These are phyloP conservation scores for Notodonta dromedarius DNA, from an alignment of 2,888 invertebrate species.

Conservation along the genomic window DNA sequence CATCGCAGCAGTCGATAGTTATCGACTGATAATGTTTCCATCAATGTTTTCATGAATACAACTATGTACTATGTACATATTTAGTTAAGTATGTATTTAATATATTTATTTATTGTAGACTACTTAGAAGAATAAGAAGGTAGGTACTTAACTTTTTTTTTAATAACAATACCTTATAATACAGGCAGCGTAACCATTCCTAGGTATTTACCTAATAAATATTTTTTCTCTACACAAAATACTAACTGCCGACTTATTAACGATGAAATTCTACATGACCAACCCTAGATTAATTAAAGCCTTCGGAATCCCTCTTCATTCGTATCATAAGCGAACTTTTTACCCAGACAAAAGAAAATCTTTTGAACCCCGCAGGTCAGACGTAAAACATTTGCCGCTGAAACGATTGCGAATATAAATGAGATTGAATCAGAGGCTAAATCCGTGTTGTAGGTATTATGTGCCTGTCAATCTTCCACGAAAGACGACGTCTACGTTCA, in stretches of 20 bases:
- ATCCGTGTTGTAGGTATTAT: background rate
- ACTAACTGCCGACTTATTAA: background rate
- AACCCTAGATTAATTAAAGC: background rate
- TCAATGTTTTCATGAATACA: too few species aligned
- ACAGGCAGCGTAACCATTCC: too few species aligned
- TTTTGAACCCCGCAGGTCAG: background rate
- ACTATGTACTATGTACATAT: too few species aligned
- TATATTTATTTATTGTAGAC: too few species aligned
- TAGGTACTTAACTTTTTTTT: too few species aligned
- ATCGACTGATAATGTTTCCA: too few species aligned
- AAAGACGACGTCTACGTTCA: background rate
- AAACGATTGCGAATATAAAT: background rate
- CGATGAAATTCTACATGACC: background rate
- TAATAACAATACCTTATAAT: too few species aligned
- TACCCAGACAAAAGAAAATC: background rate
- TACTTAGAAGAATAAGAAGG: too few species aligned
- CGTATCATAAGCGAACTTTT: background rate
- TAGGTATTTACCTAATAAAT: too few species aligned
- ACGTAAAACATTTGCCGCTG: slow-evolving; percentile 3
- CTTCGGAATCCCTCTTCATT: background rate
- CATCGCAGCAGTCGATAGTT: too few species aligned
- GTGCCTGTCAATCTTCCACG: background rate
- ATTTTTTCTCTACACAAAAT: too few species aligned
- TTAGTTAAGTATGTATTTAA: too few species aligned
- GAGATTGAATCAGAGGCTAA: background rate